Conservation (phyloP, 2,888 invertebrate species). For the Dioctria rufipes region DNA sequence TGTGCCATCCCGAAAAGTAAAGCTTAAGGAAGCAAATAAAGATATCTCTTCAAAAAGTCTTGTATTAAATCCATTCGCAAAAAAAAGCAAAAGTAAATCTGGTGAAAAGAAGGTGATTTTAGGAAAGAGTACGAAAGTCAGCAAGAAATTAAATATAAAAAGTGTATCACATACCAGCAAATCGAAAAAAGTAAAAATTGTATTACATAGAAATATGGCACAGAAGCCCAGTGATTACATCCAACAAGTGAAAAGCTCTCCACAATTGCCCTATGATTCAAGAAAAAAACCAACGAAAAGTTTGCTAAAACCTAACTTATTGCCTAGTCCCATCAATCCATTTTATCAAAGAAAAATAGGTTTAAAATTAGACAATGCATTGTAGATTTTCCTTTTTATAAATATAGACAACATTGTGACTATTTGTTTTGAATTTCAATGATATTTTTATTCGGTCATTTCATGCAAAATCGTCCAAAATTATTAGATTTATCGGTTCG, state of each 20-base stretch:
- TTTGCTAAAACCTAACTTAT: constrained; percentile 79
- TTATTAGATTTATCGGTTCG: too few species aligned
- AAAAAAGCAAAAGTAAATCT: constrained; percentile 56
- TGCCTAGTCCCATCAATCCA: constrained; percentile 83
- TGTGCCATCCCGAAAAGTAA: constrained; percentile 66
- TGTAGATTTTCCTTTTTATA: background rate
- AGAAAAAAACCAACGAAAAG: constrained; percentile 79
- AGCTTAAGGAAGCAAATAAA: constrained; percentile 65
- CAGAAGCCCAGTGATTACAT: constrained; percentile 84
- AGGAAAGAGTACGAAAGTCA: constrained; percentile 58
- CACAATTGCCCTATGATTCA: constrained; percentile 83
- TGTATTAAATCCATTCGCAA: constrained; percentile 63
- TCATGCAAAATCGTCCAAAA: too few species aligned
- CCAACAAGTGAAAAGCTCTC: constrained; percentile 79
- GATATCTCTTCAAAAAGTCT: constrained; percentile 60
- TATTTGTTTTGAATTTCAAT: too few species aligned
- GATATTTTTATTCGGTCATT: too few species aligned
- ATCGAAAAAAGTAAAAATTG: constrained; percentile 82
- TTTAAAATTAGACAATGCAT: background rate
- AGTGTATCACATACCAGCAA: background rate
- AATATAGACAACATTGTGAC: too few species aligned
- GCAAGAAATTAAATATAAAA: constrained; percentile 28
- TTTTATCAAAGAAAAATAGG: constrained; percentile 77
- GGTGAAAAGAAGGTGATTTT: constrained; percentile 47
- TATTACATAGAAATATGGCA: constrained; percentile 78